phyloP scores from a whole-genome alignment of 2,113 vertebrate genomes.

The Hyperopisus bebe region DNA sequence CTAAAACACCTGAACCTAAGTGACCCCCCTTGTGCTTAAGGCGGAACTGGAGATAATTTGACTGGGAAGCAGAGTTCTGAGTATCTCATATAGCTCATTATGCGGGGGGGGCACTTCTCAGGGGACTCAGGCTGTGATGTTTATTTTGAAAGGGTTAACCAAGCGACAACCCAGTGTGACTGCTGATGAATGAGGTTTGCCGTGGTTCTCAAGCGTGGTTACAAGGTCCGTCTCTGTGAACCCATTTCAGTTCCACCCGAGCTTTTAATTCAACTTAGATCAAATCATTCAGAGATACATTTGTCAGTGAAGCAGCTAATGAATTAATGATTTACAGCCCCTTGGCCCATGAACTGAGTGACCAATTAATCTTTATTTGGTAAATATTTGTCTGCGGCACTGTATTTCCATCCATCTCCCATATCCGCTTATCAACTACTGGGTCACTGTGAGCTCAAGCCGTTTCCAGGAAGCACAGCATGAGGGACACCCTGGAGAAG shows the following conservation, averaged over 20 bases:
- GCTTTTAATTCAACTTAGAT: not conserved
- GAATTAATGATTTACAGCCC: not conserved
- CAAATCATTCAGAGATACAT: not conserved
- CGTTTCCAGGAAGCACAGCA: not conserved
- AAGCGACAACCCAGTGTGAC: not conserved
- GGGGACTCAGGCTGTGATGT: not conserved
- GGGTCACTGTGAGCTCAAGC: not conserved
- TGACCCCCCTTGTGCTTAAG: constrained; percentile 1
- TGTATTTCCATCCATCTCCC: not conserved
- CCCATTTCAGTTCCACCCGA: not conserved
- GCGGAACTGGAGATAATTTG: constrained; percentile 14
- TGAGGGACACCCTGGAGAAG: not conserved
- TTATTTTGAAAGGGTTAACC: constrained; percentile 15
- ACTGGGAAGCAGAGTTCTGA: constrained; percentile 20
- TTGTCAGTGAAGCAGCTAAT: not conserved
- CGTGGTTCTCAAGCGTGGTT: too few relatives aligned
- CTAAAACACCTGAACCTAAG: constrained; percentile 16
- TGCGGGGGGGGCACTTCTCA: constrained; percentile 1
- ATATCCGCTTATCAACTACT: not conserved
- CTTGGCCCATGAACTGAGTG: too few relatives aligned
- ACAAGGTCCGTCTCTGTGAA: not conserved
- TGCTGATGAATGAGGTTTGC: not conserved
- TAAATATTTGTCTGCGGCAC: not conserved
- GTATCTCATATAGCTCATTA: constrained; percentile 21
- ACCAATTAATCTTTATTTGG: not conserved